A percentile compares a stretch with the other conserved stretches of the same genome.
These are phyloP conservation scores for Myiotriccus ornatus DNA, from an alignment of 2,797 vertebrate species.

Conservation along the genomic window DNA sequence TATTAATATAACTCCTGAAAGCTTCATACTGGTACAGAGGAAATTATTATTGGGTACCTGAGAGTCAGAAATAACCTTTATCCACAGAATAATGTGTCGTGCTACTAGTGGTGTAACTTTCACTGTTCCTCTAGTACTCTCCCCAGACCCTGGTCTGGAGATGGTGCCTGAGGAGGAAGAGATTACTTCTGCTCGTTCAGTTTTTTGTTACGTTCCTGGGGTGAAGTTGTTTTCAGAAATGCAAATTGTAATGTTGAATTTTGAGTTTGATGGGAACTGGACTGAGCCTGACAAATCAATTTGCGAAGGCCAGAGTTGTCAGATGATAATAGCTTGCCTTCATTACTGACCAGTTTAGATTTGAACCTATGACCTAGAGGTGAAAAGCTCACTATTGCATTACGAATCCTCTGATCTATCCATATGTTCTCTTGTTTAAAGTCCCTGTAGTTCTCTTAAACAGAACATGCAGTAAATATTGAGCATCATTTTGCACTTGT, in stretches of 20 bases:
- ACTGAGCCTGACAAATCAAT: slow-evolving; percentile 7
- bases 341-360: not conserved
- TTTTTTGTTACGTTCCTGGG: not conserved
- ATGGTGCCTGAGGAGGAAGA: not conserved
- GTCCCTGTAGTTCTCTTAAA: slow-evolving; percentile 2
- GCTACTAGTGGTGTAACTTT: not conserved
- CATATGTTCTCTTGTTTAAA: slow-evolving; percentile 11
- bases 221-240: not conserved
- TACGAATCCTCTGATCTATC: slow-evolving; percentile 15
- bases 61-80: not conserved
- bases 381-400: slow-evolving; percentile 14
- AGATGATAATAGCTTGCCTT: not conserved
- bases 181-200: not conserved
- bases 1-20: not conserved
- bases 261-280: not conserved
- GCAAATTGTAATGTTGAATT: not conserved
- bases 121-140: not conserved
- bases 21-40: not conserved
- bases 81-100: not conserved
- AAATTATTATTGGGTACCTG: not conserved
- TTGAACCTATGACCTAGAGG: slow-evolving; percentile 24
- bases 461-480: not conserved
- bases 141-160: not conserved
- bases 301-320: not conserved
- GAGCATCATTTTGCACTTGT: not conserved